Evolutionary conservation across 2,888 invertebrate genomes (phyloP).

Genomic region (Sicus ferrugineus): DNA sequence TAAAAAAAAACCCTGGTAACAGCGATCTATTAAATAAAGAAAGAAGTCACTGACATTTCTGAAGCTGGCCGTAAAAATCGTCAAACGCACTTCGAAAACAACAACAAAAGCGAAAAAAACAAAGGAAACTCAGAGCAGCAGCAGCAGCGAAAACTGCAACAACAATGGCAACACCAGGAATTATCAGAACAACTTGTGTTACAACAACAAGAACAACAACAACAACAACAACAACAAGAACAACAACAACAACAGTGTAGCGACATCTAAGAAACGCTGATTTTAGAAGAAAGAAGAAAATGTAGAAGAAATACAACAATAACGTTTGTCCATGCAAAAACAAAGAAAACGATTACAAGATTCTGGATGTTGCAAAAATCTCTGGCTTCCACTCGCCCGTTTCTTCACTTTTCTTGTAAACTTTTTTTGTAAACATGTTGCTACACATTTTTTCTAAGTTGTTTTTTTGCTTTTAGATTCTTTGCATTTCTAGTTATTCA

Average conservation of each 20-base stretch:
- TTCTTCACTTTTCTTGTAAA: background rate
- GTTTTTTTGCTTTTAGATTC: background rate
- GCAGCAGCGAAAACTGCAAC: background rate
- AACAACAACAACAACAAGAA: background rate
- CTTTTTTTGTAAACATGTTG: too few species aligned
- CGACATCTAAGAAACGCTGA: background rate
- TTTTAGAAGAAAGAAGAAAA: background rate
- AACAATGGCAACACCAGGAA: background rate
- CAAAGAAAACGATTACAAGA: background rate
- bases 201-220: background rate
- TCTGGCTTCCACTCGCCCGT: background rate
- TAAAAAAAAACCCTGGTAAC: background rate
- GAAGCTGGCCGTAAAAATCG: background rate
- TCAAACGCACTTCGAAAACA: background rate
- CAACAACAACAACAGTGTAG: background rate
- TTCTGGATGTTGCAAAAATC: background rate
- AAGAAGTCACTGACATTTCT: conserved; percentile 15
- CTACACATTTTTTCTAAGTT: too few species aligned
- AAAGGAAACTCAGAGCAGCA: too few species aligned
- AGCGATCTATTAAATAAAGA: background rate
- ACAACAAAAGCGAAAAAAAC: background rate
- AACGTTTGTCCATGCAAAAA: background rate
- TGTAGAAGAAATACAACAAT: background rate
- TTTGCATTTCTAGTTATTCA: too few species aligned
- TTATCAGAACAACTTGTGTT: too few species aligned